Evolutionary conservation across 2,888 invertebrate species (phyloP), one percentile per base, ranked within the genome.

Genomic region (Spialia ferax): DNA sequence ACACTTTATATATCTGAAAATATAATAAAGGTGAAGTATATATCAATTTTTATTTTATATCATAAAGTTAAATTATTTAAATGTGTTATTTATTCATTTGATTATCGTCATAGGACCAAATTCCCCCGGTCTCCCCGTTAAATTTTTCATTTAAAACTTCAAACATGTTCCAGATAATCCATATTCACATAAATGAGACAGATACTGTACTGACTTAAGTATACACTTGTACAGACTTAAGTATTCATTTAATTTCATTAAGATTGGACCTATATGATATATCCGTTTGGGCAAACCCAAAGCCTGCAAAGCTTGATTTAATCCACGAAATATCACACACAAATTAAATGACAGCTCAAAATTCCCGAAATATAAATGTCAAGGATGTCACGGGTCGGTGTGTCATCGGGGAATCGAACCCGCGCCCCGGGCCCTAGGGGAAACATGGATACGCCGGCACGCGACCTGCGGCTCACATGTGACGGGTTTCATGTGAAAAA

Each of bases 401-500:
- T 32, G 26, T 42, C 65, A 13, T 29, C 65, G 59, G 65, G 81
- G 76, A 78, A 80, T 77, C 79, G 81, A 82, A 77, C 82, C 79
- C 77, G 63, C 69, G 82, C 88, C 86, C 88, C 77, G 63, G 69
- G 82, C 88, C 86, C 88, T 35, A 11, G 86, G 74, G 88, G 70
- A 73, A 85, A 88, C 88, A 88, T 63, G 68, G 82, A 83, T 85
- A 87, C 85, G 81, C 73, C 73, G 78, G 72, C 81, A 78, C 81
- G 78, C 78, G 79, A 74, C 80, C 73, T 67, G 50, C 15, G 57
- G 50, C 59, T 52, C 65, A 59, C 65, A 69, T 70, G 59, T 45
- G 56, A 66, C 56, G 32, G 8, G 60, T 59, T 62, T 64, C 54
- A 29, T 65, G 57, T 66, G 69, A 65, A 56, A 56, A 56, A 64